Evolutionary conservation across 2,797 vertebrate species (phyloP).

Genomic region (Mus caroli): DNA sequence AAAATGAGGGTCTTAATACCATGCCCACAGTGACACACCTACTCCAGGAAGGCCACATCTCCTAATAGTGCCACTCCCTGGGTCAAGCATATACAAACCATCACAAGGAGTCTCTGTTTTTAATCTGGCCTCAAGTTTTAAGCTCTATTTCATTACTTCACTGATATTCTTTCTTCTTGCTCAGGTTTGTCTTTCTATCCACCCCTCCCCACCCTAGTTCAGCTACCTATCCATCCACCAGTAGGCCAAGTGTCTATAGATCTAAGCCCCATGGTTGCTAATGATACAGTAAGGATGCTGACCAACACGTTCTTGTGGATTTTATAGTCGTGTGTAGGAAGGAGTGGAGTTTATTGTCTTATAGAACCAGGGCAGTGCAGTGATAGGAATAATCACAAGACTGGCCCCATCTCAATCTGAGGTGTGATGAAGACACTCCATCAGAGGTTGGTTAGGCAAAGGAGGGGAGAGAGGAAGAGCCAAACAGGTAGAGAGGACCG

Average conservation of each 20-base stretch:
- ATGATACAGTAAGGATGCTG: background rate
- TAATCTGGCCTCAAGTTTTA: background rate
- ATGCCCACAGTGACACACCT: too few relatives aligned
- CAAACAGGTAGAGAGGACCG: background rate
- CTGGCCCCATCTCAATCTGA: rapidly evolving
- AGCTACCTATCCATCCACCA: background rate
- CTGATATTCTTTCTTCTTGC: background rate
- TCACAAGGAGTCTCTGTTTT: background rate
- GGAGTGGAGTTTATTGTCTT: too few relatives aligned
- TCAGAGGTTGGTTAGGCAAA: background rate
- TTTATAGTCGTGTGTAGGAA: too few relatives aligned
- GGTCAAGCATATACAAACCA: too few relatives aligned
- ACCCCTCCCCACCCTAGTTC: background rate
- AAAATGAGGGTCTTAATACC: too few relatives aligned
- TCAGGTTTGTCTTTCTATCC: too few relatives aligned
- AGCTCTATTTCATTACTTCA: background rate
- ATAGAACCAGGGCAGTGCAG: background rate
- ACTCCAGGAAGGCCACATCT: too few relatives aligned
- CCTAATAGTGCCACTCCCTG: too few relatives aligned
- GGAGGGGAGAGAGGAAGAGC: background rate
- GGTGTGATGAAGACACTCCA: too few relatives aligned
- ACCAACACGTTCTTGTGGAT: background rate
- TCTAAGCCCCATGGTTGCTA: background rate
- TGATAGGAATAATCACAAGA: background rate
- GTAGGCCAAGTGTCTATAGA: background rate